Evolutionary conservation across 2,888 invertebrate species (phyloP).

Genomic region (Oligia latruncula): DNA sequence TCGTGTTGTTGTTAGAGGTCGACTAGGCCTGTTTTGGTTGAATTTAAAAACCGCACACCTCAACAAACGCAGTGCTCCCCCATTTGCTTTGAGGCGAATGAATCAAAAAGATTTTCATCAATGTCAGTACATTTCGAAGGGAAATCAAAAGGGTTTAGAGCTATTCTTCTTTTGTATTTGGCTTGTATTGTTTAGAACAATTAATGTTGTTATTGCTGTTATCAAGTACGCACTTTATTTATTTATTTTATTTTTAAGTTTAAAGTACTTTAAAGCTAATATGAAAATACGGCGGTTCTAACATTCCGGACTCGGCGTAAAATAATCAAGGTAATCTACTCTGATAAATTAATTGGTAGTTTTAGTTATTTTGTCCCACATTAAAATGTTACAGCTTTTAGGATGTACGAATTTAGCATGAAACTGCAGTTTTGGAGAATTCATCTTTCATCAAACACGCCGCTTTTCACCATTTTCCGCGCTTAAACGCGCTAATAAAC

Average conservation of each 20-base stretch:
- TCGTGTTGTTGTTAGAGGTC: not conserved
- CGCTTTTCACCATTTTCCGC: not conserved
- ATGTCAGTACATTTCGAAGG: constrained; percentile 46
- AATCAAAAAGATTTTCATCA: constrained; percentile 68
- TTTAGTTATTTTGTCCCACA: not conserved
- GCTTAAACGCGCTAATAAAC: not conserved
- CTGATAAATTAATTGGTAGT: not conserved
- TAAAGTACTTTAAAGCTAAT: not conserved
- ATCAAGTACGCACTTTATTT: constrained; percentile 10
- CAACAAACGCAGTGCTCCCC: constrained; percentile 34
- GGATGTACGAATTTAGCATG: not conserved
- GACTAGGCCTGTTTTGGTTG: constrained; percentile 28
- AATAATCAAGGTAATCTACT: constrained; percentile 23
- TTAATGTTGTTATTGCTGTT: constrained; percentile 6
- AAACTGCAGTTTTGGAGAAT: not conserved
- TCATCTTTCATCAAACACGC: constrained; percentile 11
- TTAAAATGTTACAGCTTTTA: not conserved
- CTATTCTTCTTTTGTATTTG: constrained; percentile 38
- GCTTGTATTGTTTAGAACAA: constrained; percentile 36
- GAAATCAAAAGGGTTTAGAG: constrained; percentile 44
- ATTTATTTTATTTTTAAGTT: constrained; percentile 25
- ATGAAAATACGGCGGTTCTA: constrained; percentile 17
- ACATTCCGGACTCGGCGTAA: not conserved
- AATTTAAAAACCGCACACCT: constrained; percentile 41
- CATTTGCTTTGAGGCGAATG: constrained; percentile 48